Base-by-base conservation (phyloP, 2,888 invertebrate species). In the Petrolisthes manimaculis region DNA sequence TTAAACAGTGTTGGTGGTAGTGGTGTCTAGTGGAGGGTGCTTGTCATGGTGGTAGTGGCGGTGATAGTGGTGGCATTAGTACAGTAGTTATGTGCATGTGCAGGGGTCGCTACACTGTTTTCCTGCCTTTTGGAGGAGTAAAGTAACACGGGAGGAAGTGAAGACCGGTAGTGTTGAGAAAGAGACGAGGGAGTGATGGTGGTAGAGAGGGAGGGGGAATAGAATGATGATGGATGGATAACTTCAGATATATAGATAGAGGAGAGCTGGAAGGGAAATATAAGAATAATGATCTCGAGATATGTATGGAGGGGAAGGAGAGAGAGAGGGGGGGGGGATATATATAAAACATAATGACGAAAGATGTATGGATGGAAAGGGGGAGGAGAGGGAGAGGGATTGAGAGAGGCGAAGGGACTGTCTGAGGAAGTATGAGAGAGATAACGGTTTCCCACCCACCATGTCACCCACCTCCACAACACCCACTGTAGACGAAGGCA, bases 341-440 rank as follows among this genome's bases (percentile, higher is more conserved):
- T 12, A 37, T 8, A 77, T 12, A 77, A 77, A n/a, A 74, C 2
- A n/a, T 67, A 14, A 67, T 14, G 18, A 1, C 12, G 18, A 67
- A 67, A 67, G 18, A 67, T 74, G n/a, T 21, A 24, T 74, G n/a
- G 55, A 81, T 56, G 18, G 14, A 67, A 67, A 18, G 75, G 55
- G 56, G 75, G 74, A 55, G 51, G 69, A 24, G 55, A 55, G 21
- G 21, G 55, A 21, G 81, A 81, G 81, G 81, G 61, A 79, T 18
- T 5, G 9, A 18, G 14, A 56, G 5, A 56, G 78, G 51, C 77
- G 56, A 24, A 56, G 56, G 51, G 84, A 84, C 6, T 24, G 77
- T 77, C 8, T 77, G 24, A 75, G 56, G 55, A 14, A 77, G 75
- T 77, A n/a, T 56, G 84, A 77, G 24, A 55, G 84, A 77, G 84